Base-by-base conservation (phyloP, 92 coral and sea anemone genomes). In the Paragorgia papillata region DNA sequence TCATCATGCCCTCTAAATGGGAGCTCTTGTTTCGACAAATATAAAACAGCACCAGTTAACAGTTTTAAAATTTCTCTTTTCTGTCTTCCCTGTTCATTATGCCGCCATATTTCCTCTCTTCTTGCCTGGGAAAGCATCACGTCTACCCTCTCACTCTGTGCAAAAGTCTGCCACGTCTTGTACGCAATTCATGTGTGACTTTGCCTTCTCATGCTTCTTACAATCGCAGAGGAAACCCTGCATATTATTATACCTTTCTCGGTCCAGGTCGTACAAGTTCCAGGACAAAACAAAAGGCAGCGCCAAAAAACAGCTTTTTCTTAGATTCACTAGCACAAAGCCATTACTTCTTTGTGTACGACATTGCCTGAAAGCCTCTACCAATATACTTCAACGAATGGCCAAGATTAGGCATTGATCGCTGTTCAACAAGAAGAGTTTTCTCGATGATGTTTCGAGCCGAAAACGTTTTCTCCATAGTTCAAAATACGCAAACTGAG, bases 1-100 rank as follows among this genome's bases (percentile, higher is more conserved):
- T 60, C 41, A 25, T 60, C 66, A 60, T 60, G 35, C 33, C 35
- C 66, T 26, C 35, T 60, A 29, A 60, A 60, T 26, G 66, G 33
- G 9, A 60, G 35, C 12, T 0, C 66, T 31, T 60, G 32, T 60
- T 13, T 1, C 20, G 39, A 1, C 39, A 60, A 51, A 17, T 51
- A 51, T 17, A 51, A 17, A 5, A 51, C 58, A 17, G 58, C 58
- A 4, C 17, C 58, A 17, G 58, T 4, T 4, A 51, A 3, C 5
- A n/a, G 5, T 51, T 17, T 51, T 5, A 51, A n/a, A 3, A 51
- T 51, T 17, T 51, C 26, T 51, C 58, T 51, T 3, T 51, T 51
- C 17, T 51, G 58, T n/a, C 58, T 51, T 17, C 3, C 7, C n/a
- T 51, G 21, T 51, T 51, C 58, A 51, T 51, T 51, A 22, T 51